A percentile compares a stretch with the other conserved stretches of the same genome.
phyloP scores from a whole-genome alignment of 2,888 invertebrate species.

The Fissipunctia ypsillon region DNA sequence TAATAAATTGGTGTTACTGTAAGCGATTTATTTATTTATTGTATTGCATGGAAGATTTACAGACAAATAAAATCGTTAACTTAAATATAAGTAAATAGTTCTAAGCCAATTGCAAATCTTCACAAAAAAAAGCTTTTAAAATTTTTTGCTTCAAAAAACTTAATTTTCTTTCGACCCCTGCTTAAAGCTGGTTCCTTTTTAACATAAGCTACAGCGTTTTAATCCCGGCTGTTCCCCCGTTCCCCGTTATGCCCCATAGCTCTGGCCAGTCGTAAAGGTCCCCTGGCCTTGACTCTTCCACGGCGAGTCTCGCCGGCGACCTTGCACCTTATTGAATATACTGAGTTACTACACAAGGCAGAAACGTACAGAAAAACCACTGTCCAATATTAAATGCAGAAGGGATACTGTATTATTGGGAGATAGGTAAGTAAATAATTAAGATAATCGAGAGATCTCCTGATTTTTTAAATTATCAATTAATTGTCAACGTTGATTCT shows the following conservation, averaged over 20 bases:
- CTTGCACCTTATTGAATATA: conserved; percentile 76
- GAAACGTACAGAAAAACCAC: conserved; percentile 21
- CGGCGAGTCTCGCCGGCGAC: conserved; percentile 70
- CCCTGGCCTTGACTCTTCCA: conserved; percentile 69
- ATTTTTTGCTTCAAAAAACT: background rate
- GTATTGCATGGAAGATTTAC: background rate
- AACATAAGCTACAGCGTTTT: conserved; percentile 7
- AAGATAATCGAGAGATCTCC: background rate
- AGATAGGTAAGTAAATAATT: background rate
- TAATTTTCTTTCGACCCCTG: background rate
- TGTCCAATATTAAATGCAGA: background rate
- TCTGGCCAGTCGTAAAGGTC: conserved; percentile 58
- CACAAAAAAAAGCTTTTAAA: background rate
- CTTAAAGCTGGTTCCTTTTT: background rate
- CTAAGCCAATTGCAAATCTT: background rate
- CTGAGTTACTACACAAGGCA: conserved; percentile 51
- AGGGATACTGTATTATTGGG: background rate
- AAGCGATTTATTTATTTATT: background rate
- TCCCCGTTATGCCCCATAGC: conserved; percentile 62
- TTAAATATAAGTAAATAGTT: background rate
- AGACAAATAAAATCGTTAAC: background rate
- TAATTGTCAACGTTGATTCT: background rate
- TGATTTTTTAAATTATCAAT: background rate
- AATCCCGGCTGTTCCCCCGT: conserved; percentile 37
- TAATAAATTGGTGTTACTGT: background rate